Percentiles rank a stretch among this genome's conserved stretches.
Evolutionary conservation across 2,888 invertebrate genomes (phyloP).

Genomic region (Pandemis heparana): DNA sequence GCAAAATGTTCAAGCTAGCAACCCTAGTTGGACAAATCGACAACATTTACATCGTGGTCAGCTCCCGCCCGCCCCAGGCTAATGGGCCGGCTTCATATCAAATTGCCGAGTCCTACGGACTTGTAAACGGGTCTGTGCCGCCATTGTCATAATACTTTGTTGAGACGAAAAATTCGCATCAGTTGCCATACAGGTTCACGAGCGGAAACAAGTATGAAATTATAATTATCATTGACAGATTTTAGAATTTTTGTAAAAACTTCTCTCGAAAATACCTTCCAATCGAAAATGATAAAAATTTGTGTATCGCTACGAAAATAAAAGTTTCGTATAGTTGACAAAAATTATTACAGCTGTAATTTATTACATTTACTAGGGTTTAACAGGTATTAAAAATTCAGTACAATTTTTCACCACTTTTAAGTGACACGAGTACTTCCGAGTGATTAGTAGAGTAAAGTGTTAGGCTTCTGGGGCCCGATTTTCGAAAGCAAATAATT

Average conservation of each 20-base stretch:
- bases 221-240: neutral
- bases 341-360: too few species aligned
- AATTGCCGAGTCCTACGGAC: constrained; percentile 46
- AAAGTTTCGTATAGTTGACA: too few species aligned
- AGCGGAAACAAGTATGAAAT: neutral
- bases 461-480: too few species aligned
- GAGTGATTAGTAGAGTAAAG: too few species aligned
- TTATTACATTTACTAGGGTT: too few species aligned
- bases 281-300: too few species aligned
- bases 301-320: too few species aligned
- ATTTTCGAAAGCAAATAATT: too few species aligned
- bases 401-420: too few species aligned
- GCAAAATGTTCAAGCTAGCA: neutral
- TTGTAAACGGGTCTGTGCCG: constrained; percentile 38
- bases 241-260: neutral
- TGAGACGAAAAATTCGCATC: constrained; percentile 16
- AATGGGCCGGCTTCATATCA: constrained; percentile 60
- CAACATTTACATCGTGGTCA: constrained; percentile 63
- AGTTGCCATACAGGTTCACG: neutral
- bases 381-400: too few species aligned
- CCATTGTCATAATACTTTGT: constrained; percentile 6
- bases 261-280: too few species aligned
- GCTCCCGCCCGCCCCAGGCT: constrained; percentile 47
- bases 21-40: constrained; percentile 59
- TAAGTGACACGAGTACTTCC: too few species aligned